Base-by-base conservation (phyloP, 2,113 vertebrate species). In the Actenoides lindsayi region DNA sequence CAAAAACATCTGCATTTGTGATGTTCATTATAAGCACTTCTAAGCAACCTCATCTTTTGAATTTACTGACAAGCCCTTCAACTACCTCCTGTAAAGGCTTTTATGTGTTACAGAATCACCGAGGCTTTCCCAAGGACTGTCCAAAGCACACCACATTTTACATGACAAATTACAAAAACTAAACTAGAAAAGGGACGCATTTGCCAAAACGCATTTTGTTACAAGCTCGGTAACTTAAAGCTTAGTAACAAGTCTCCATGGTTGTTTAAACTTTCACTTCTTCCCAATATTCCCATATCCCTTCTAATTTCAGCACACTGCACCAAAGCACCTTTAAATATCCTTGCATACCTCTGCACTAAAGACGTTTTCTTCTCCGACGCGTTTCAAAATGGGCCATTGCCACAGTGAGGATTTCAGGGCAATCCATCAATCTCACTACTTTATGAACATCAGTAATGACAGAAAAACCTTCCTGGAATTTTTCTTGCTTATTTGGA, bases 401-500 rank as follows among this genome's bases (percentile, higher is more conserved):
- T 77, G 89, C 70, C 83, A 82, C 87, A 63, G 54, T 2, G 7
- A 94, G 81, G 87, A 87, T 73, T 93, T 95, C 53, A 87, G 91
- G 28, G 92, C 75, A 95, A 94, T 95, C 96, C 94, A 96, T 96
- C 96, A 95, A 97, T 96, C 92, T 93, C 77, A 39, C 62, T 39
- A n/a, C 74, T 83, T 92, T 94, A 91, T 3, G 25, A 95, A 87
- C 87, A 95, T 82, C 89, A 35, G 53, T 28, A 93, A 94, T 1
- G 89, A 94, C 91, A 96, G 77, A 65, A 94, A 89, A 92, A 94
- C 74, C 83, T 93, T 96, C 87, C 87, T 83, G 75, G 74, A 93
- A 73, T 80, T 87, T 94, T 93, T 91, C 70, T 54, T 73, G 62
- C 91, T 94, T 96, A 89, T 96, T 87, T 94, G 78, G 70, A 76